phyloP scores from a whole-genome alignment of 2,888 invertebrate species.

The Heliconius hortense region DNA sequence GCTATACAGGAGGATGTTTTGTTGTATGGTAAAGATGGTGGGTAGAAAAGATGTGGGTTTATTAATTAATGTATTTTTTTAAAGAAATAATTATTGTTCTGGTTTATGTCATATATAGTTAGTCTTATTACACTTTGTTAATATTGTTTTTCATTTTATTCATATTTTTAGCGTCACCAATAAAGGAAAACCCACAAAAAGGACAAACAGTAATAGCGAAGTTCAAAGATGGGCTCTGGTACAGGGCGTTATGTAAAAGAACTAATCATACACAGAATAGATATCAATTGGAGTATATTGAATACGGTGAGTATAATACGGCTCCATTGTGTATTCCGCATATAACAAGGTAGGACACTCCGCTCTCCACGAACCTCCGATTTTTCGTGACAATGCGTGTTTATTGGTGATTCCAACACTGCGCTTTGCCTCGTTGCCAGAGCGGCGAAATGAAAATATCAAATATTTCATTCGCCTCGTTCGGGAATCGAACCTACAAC shows the following conservation, averaged over 20 bases:
- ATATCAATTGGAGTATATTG: conserved; percentile 66
- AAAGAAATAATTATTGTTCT: no score
- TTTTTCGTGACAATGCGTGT: background rate
- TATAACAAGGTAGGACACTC: background rate
- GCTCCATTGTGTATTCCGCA: background rate
- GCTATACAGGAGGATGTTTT: conserved; percentile 53
- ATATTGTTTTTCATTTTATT: background rate
- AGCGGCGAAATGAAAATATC: no score
- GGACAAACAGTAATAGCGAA: conserved; percentile 60
- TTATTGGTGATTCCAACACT: background rate
- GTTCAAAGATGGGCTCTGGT: conserved; percentile 57
- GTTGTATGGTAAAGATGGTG: conserved; percentile 52
- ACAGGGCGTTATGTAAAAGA: conserved; percentile 63
- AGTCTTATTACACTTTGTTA: background rate
- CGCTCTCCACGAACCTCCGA: background rate
- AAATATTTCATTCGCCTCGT: no score
- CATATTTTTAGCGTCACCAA: conserved; percentile 51
- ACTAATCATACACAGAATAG: conserved; percentile 60
- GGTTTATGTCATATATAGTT: no score
- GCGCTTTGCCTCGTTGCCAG: no score
- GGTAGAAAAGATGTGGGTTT: background rate
- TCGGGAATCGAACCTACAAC: no score
- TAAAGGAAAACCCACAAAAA: conserved; percentile 54
- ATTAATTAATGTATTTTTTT: background rate
- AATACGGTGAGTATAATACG: conserved; percentile 61